Base-by-base conservation (phyloP, 2,888 invertebrate genomes). In the Myopa tessellatipennis region DNA sequence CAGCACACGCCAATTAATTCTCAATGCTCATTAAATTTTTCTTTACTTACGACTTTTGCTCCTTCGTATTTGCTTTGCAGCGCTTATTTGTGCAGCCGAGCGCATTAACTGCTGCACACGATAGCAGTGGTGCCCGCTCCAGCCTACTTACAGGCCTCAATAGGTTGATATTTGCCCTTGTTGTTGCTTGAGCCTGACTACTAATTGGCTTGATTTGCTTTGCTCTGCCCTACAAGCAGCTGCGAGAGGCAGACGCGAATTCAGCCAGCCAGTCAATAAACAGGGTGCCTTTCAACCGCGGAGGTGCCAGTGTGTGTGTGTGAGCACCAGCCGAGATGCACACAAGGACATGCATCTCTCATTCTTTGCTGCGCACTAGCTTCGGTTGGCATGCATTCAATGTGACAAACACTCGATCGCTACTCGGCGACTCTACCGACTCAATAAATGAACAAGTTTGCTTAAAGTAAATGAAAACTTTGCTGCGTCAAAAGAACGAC, bases 1-100 rank as follows among this genome's bases (percentile, higher is more conserved):
- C 75, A 40, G 74, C 60, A 69, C 69, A 81, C 79, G 79, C 80
- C 80, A 81, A 81, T 81, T 81, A 81, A 80, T 77, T 81, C 78
- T 81, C 80, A 81, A 81, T 81, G 81, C 81, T 80, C 77, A 80
- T 80, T 81, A 80, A 78, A 74, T 78, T 81, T 77, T 75, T 79
- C 77, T 63, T 76, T 76, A 55, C 68, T 52, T 77, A 38, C 18
- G 75, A 75, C 34, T 75, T 69, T 58, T 67, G 38, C 26, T 74
- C 55, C 58, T 67, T 45, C 45, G 10, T 45, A 45, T 45, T 45
- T 45, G 45, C 45, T 45, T 45, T 45, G 45, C 45, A 45, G 45
- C 68, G 74, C 68, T 74, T 74, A 74, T 58, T n/a, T 55, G 74
- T 40, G 67, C 68, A 60, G 18, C 69, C 60, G 68, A 68, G 68